These are phyloP conservation scores for Brachyalestes nurse DNA, from an alignment of 2,797 vertebrate genomes.

Conservation along the genomic window DNA sequence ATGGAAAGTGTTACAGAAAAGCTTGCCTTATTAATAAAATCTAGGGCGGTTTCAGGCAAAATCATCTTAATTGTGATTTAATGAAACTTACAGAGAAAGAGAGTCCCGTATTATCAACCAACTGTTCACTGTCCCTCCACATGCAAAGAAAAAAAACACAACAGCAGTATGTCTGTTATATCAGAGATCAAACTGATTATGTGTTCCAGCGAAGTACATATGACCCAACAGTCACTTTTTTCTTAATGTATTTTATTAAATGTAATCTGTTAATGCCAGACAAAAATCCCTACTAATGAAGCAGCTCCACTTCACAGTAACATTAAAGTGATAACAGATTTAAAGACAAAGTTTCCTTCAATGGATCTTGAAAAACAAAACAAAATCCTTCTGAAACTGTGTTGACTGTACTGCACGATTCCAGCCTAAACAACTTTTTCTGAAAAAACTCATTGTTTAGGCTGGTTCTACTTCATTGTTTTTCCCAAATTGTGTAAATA, in stretches of 20 bases:
- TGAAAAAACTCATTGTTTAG: neutral
- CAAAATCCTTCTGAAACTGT: no score
- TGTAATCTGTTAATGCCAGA: no score
- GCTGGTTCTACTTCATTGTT: neutral
- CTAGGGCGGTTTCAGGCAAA: neutral
- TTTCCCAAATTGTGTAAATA: neutral
- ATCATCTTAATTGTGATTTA: conserved; percentile 5
- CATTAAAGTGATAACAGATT: neutral
- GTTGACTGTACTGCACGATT: neutral
- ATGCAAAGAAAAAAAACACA: neutral
- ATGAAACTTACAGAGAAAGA: neutral
- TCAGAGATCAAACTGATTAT: neutral
- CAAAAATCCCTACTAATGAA: no score
- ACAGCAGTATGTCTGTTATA: neutral
- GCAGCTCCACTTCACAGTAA: no score
- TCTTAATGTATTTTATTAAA: no score
- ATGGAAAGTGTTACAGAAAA: no score
- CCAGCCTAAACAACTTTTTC: neutral
- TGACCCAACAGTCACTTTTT: neutral
- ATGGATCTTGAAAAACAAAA: neutral
- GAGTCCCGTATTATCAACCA: conserved; percentile 6
- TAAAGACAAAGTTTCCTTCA: neutral
- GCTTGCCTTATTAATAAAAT: neutral
- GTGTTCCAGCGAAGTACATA: neutral
- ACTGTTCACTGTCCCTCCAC: neutral